Evolutionary conservation across 2,113 vertebrate species (phyloP), one percentile per base, ranked within the genome.

Genomic region (Gila orcuttii): DNA sequence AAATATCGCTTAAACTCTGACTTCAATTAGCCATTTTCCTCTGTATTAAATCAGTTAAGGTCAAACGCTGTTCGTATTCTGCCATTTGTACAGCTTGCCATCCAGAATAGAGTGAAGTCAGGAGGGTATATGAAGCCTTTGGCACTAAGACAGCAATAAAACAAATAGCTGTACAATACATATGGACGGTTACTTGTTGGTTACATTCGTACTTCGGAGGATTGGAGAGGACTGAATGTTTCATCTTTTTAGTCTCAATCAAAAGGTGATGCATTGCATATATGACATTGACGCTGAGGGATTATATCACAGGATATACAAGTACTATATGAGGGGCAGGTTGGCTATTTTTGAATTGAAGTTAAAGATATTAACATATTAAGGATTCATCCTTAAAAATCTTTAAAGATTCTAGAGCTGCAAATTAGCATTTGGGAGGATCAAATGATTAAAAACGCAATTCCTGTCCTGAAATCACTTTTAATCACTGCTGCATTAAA

Each of bases 231-330:
- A 57, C 57, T 84, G 82, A 82, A 83, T 69, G 82, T 84, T 60
- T 81, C 6, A 50, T 75, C 25, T 45, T 47, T 83, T 47, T 83
- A 74, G 33, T 86, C 73, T 85, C 85, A 79, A 78, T 78, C n/a
- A 79, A 84, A 88, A 86, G 85, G 45, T 78, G 83, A 84, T 86
- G 68, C 74, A 81, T 88, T 86, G 87, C 87, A 88, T 88, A 86
- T 84, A 84, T 86, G 87, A 76, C 83, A 66, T 52, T 81, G 74
- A 84, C 62, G 75, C 68, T 85, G 79, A 79, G 69, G 71, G 81
- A 59, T n/a, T 78, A 15, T 47, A 75, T 9, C 6, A 47, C 10
- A 13, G 73, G 52, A 59, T 5, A 10, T 59, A 9, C 4, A 21
- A 33, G 9, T 23, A 42, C 42, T 42, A 23, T 57, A 59, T 62